phyloP scores from a whole-genome alignment of 2,888 invertebrate species.

The Plagodis pulveraria region DNA sequence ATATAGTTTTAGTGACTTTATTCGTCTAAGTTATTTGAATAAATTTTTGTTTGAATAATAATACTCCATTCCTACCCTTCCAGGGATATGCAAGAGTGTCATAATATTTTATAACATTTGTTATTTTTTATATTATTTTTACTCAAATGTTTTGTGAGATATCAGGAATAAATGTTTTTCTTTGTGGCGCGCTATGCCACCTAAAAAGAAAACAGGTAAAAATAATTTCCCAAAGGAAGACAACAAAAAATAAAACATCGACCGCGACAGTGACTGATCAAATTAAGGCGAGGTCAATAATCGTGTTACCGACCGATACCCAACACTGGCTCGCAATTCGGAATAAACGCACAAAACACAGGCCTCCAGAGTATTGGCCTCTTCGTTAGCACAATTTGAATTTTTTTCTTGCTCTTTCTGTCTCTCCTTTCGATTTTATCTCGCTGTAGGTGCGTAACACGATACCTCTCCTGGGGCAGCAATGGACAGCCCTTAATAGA shows the following conservation, averaged over 20 bases:
- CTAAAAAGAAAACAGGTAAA: conserved; percentile 54
- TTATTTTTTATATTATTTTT: too few species aligned
- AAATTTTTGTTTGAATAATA: too few species aligned
- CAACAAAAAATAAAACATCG: conserved; percentile 62
- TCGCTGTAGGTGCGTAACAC: conserved; percentile 73
- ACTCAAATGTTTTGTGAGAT: too few species aligned
- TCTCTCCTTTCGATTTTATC: conserved; percentile 30
- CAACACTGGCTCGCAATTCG: conserved; percentile 74
- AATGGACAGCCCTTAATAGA: conserved; percentile 78
- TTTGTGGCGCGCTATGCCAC: conserved; percentile 2
- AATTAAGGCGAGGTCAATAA: conserved; percentile 83
- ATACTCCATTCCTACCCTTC: too few species aligned
- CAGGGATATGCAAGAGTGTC: too few species aligned
- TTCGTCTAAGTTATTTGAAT: too few species aligned
- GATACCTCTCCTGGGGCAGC: conserved; percentile 66
- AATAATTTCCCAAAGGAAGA: conserved; percentile 58
- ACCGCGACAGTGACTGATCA: conserved; percentile 68
- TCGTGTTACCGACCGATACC: conserved; percentile 81
- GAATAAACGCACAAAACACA: conserved; percentile 74
- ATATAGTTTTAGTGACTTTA: too few species aligned
- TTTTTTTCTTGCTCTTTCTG: conserved; percentile 42
- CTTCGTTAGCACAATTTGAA: conserved; percentile 79
- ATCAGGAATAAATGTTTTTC: too few species aligned
- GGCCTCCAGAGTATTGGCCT: conserved; percentile 75
- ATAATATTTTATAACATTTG: too few species aligned